These are phyloP conservation scores for Tiliacea aurago DNA, from an alignment of 2,888 invertebrate genomes.

Conservation along the genomic window DNA sequence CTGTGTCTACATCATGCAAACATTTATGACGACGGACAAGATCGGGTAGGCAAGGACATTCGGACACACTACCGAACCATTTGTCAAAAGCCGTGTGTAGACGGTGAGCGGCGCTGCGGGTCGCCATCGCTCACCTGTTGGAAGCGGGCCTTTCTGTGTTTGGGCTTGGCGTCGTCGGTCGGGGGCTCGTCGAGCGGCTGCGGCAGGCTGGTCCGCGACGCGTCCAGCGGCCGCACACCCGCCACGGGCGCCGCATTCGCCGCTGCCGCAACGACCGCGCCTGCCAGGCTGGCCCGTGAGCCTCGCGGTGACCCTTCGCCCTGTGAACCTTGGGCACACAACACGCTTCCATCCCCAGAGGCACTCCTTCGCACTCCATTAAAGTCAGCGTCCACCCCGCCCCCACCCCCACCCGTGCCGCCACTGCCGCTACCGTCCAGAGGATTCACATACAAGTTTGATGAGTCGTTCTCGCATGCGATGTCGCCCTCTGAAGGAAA, in stretches of 20 bases:
- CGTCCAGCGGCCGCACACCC: conserved; percentile 75
- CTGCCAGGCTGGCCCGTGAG: conserved; percentile 86
- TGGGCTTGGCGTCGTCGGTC: conserved; percentile 91
- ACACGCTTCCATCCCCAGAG: conserved; percentile 93
- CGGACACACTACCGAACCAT: conserved; percentile 42
- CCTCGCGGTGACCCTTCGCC: conserved; percentile 88
- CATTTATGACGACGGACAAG: conserved; percentile 50
- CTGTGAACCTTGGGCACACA: conserved; percentile 91
- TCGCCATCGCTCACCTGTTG: conserved; percentile 92
- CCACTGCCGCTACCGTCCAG: conserved; percentile 92
- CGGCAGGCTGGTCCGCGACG: conserved; percentile 86
- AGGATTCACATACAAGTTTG: conserved; percentile 97
- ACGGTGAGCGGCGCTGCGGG: conserved; percentile 52
- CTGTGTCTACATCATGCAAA: conserved; percentile 68
- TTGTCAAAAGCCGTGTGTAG: conserved; percentile 32
- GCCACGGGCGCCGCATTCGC: conserved; percentile 71
- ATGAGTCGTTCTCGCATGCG: conserved; percentile 93
- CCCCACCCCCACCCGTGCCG: conserved; percentile 78
- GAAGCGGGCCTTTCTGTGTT: conserved; percentile 96
- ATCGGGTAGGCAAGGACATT: conserved; percentile 38
- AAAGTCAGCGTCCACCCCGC: conserved; percentile 82
- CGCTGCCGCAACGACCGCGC: conserved; percentile 63
- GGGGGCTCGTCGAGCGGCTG: conserved; percentile 84
- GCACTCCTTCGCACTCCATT: conserved; percentile 94
- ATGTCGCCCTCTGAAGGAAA: conserved; percentile 96